A percentile compares a stretch with the other conserved stretches of the same genome.
These are phyloP conservation scores for Pectinophora gossypiella DNA, from an alignment of 1,140 invertebrate species.

Conservation along the genomic window DNA sequence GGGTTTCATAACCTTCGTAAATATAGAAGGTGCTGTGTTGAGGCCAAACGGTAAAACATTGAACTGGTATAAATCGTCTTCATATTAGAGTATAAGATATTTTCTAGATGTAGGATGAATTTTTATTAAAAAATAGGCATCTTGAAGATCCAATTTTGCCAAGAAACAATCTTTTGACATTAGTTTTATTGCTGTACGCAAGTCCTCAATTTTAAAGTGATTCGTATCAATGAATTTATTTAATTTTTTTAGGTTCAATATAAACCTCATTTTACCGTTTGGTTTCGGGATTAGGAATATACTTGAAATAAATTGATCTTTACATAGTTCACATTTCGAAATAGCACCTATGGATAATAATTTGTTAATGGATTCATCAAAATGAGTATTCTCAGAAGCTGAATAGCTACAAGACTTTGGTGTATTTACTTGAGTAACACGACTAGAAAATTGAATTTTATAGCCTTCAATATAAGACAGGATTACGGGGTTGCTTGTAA, in stretches of 20 bases:
- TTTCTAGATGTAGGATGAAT: conserved; percentile 5
- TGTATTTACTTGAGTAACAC: background rate
- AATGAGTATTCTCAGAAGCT: background rate
- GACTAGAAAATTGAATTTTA: background rate
- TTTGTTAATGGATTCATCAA: background rate
- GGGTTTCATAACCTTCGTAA: conserved; percentile 9
- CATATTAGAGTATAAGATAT: conserved; percentile 1
- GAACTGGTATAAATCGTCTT: conserved; percentile 3
- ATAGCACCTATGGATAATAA: background rate
- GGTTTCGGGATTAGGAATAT: conserved; percentile 8
- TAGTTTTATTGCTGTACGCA: conserved; percentile 8
- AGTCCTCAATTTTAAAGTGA: conserved; percentile 11
- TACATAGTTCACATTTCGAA: background rate
- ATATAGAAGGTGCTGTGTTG: conserved; percentile 4
- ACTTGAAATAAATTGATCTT: conserved; percentile 5
- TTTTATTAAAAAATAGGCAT: conserved; percentile 5
- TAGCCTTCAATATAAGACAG: conserved; percentile 1
- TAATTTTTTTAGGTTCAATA: conserved; percentile 4
- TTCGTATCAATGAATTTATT: conserved; percentile 5
- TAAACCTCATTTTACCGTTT: conserved; percentile 5
- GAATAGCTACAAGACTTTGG: background rate
- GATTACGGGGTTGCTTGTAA: background rate
- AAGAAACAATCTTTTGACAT: background rate
- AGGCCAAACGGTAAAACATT: too few species aligned
- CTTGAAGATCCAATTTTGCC: conserved; percentile 3